Conservation (phyloP, 35 echinoderm and acorn worm genomes). For the Stichopus chloronotus region DNA sequence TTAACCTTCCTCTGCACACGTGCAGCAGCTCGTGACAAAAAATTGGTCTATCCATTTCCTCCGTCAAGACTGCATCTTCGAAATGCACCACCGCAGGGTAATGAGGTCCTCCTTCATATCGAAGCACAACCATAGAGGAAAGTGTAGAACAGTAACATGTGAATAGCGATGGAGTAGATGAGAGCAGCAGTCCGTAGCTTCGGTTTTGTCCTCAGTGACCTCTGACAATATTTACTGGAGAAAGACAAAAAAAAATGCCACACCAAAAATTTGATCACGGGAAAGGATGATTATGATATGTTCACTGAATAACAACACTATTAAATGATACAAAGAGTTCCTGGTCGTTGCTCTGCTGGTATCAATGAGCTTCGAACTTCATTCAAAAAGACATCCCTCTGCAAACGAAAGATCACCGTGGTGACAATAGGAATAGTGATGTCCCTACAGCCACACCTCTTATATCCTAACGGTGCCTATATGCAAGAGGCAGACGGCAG, state of each 20-base stretch:
- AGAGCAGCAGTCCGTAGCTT: conserved; percentile 30
- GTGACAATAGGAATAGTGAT: neutral
- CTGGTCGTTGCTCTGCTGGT: neutral
- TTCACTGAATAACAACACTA: neutral
- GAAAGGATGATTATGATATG: neutral
- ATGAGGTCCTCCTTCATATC: neutral
- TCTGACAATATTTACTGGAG: conserved; percentile 54
- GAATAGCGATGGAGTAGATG: conserved; percentile 28
- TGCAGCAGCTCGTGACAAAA: no score
- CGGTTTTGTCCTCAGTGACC: conserved; percentile 24
- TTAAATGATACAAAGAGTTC: no score
- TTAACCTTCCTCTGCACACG: no score
- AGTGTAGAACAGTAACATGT: conserved; percentile 19
- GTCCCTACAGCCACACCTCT: no score
- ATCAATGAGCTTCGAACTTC: neutral
- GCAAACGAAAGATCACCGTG: neutral
- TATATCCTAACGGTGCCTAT: no score
- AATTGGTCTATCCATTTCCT: no score
- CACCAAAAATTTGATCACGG: neutral
- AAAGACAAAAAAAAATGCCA: neutral
- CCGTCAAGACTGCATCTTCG: no score
- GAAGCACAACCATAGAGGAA: conserved; percentile 27
- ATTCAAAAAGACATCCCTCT: neutral
- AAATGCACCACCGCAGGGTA: no score
- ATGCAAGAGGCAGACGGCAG: no score